A percentile compares a stretch with the other conserved stretches of the same genome.
Conservation (phyloP, 2,888 invertebrate genomes). For the Alviniconcha strummeri region DNA sequence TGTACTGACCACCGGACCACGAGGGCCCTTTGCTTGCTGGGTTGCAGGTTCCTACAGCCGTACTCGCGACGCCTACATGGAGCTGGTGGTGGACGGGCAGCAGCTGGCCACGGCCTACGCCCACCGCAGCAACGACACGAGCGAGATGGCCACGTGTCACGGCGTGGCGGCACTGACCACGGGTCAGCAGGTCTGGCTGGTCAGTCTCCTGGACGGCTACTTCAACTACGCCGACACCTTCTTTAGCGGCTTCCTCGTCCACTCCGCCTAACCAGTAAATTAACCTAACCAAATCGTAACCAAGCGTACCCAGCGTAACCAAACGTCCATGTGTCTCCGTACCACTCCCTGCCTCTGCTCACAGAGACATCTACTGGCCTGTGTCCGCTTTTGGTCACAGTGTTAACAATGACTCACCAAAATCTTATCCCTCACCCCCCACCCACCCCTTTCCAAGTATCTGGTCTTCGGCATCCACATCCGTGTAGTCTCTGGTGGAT, state of each 20-base stretch:
- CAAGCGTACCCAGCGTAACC: too few species aligned
- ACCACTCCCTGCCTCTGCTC: too few species aligned
- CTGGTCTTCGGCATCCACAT: too few species aligned
- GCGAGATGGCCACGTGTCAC: slow-evolving; percentile 22
- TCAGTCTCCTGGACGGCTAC: slow-evolving; percentile 1
- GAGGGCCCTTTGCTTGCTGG: neutral
- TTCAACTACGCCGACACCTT: slow-evolving; percentile 8
- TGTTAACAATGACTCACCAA: too few species aligned
- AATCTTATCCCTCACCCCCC: too few species aligned
- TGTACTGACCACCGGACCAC: neutral
- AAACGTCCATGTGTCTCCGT: too few species aligned
- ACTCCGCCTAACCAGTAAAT: too few species aligned
- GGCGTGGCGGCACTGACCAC: neutral
- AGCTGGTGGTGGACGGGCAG: slow-evolving; percentile 17
- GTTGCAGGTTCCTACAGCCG: neutral
- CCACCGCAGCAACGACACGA: slow-evolving; percentile 1
- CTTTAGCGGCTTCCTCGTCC: slow-evolving; percentile 16
- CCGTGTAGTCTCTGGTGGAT: too few species aligned
- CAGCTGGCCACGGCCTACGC: slow-evolving; percentile 12
- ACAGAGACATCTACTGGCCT: too few species aligned
- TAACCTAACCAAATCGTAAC: too few species aligned
- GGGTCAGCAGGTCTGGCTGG: slow-evolving; percentile 1
- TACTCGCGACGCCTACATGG: slow-evolving; percentile 8
- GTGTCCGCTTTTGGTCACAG: too few species aligned
- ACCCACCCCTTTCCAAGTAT: too few species aligned